phyloP scores from a whole-genome alignment of 2,797 vertebrate species.

The Oreonectes daqikongensis region DNA sequence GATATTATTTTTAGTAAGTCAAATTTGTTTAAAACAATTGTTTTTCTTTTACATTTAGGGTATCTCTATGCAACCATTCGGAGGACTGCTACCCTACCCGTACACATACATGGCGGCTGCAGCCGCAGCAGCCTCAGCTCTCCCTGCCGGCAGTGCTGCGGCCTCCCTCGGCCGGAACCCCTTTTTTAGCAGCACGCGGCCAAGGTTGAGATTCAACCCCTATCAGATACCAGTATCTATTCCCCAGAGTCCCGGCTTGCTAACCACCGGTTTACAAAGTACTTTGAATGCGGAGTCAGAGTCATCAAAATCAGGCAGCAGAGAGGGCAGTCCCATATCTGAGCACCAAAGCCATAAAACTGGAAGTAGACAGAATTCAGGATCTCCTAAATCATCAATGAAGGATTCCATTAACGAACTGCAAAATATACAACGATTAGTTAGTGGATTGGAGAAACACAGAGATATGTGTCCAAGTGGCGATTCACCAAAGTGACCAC shows the following conservation, averaged over 20 bases:
- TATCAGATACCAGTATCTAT: slow-evolving; percentile 83
- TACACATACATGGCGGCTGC: slow-evolving; percentile 87
- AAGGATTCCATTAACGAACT: slow-evolving; percentile 81
- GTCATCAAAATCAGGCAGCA: slow-evolving; percentile 70
- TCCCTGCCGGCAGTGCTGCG: slow-evolving; percentile 68
- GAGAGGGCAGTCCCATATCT: slow-evolving; percentile 71
- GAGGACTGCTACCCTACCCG: slow-evolving; percentile 86
- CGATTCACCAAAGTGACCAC: slow-evolving; percentile 75
- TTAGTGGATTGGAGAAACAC: slow-evolving; percentile 82
- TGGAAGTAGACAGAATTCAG: slow-evolving; percentile 76
- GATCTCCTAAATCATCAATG: slow-evolving; percentile 75
- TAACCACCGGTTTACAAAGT: slow-evolving; percentile 68
- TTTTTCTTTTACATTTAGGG: slow-evolving; percentile 73
- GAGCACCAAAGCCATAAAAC: slow-evolving; percentile 74
- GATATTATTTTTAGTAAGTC: background rate
- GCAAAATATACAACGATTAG: slow-evolving; percentile 80
- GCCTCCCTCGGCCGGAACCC: slow-evolving; percentile 78
- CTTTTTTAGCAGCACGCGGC: slow-evolving; percentile 76
- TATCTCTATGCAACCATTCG: slow-evolving; percentile 86
- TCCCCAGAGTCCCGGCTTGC: slow-evolving; percentile 74
- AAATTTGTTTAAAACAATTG: background rate
- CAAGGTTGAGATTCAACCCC: slow-evolving; percentile 86
- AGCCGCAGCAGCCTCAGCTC: slow-evolving; percentile 65
- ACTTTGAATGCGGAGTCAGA: slow-evolving; percentile 71
- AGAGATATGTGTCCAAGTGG: slow-evolving; percentile 75